Base-by-base conservation (phyloP, 2,888 invertebrate species). In the Ypsolopha scabrella region DNA sequence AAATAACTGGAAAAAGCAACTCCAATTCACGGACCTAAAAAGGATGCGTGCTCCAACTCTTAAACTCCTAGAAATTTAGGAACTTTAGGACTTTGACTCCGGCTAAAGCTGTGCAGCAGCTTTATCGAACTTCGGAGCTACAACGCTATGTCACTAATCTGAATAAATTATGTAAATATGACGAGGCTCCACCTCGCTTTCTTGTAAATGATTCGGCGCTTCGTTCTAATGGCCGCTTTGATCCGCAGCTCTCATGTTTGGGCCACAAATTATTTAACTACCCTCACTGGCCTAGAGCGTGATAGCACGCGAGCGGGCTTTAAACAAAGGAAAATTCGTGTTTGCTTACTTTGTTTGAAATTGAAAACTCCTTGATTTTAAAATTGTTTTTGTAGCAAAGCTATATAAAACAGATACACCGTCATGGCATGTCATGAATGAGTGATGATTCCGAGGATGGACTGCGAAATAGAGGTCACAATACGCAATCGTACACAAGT, bases 101-200 rank as follows among this genome's bases (percentile, higher is more conserved):
- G n/a, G n/a, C n/a, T 3, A 24, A 3, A 24, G 24, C 2, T 24
- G n/a, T n/a, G n/a, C n/a, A n/a, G 4, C 24, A 24, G 24, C 24
- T 4, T 3, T 24, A 24, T 24, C 24, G 4, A 24, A 24, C 4
- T 4, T 3, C 24, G 4, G 24, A 59, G 61, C 54, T 61, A 50
- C 69, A 72, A 65, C 60, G 53, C 56, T 68, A 60, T 58, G 59
- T 45, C 49, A 55, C 58, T 61, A 61, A 59, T 56, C 57, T 69
- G 83, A 77, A 83, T 83, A 85, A 83, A 83, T 83, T 85, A 85
- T 83, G 83, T 80, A 82, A 82, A 85, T 85, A 76, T 60, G 70
- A 64, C 67, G 66, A 75, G 76, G 77, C 70, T 75, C 76, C 75
- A 72, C 78, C 76, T 80, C 75, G 80, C 80, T 85, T 81, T 79